phyloP scores from a whole-genome alignment of 92 coral and sea anemone species.

The Epizoanthus rinbou region DNA sequence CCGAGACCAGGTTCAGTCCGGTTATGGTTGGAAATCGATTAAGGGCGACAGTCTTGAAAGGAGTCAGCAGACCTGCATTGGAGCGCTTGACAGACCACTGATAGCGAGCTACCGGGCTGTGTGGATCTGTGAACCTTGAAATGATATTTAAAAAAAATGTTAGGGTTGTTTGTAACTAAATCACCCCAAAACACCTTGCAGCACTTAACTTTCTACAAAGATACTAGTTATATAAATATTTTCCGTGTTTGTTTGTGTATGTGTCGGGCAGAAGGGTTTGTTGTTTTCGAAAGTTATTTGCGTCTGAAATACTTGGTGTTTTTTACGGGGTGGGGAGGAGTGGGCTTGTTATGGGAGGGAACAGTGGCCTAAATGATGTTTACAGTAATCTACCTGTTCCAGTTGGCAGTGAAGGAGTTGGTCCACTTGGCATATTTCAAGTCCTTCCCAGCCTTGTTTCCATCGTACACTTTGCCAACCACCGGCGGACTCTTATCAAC shows the following conservation, averaged over 20 bases:
- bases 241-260: too few species aligned
- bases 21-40: conserved; percentile 57
- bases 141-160: neutral
- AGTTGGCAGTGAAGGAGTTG: conserved; percentile 71
- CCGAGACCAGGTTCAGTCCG: conserved; percentile 75
- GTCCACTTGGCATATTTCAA: conserved; percentile 83
- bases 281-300: too few species aligned
- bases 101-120: conserved; percentile 74
- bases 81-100: conserved; percentile 74
- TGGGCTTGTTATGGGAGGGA: too few species aligned
- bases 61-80: conserved; percentile 70
- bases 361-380: too few species aligned
- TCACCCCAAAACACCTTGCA: too few species aligned
- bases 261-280: too few species aligned
- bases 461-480: conserved; percentile 75
- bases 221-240: too few species aligned
- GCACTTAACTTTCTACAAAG: too few species aligned
- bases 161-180: too few species aligned
- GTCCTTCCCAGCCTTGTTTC: conserved; percentile 58
- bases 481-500: conserved; percentile 80
- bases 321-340: too few species aligned
- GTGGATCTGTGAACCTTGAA: conserved; percentile 69
- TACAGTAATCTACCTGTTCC: conserved; percentile 54
- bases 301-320: neutral
- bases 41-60: conserved; percentile 59